Conservation (phyloP, 2,888 invertebrate species). For the Tetramorium bicarinatum region DNA sequence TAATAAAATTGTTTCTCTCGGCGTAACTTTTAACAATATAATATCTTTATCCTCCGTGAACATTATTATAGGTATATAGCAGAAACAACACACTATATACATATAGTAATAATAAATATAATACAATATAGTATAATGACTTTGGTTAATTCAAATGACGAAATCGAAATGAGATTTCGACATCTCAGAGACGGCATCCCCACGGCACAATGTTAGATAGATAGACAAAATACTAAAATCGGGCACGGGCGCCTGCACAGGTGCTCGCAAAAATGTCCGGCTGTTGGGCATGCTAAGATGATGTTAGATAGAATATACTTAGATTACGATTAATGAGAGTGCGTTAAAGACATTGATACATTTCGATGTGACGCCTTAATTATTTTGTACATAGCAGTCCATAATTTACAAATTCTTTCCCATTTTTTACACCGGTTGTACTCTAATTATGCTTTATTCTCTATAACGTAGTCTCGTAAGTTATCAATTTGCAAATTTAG, state of each 20-base stretch:
- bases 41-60: constrained; percentile 15
- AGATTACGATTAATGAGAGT: constrained; percentile 26
- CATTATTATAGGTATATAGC: constrained; percentile 19
- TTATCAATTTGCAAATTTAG: constrained; percentile 7
- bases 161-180: neutral
- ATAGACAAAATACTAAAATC: neutral
- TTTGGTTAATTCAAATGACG: constrained; percentile 13
- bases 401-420: constrained; percentile 39
- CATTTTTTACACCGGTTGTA: constrained; percentile 41
- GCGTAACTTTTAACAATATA: constrained; percentile 21
- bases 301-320: constrained; percentile 32
- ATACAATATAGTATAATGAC: neutral
- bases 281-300: too few relatives aligned
- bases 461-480: constrained; percentile 29
- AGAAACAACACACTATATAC: neutral
- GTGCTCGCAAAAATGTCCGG: too few relatives aligned
- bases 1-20: constrained; percentile 38
- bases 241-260: too few relatives aligned
- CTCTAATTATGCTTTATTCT: constrained; percentile 20
- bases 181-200: neutral
- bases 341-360: constrained; percentile 33
- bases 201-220: constrained; percentile 15
- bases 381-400: constrained; percentile 42
- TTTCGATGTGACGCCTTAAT: constrained; percentile 48
- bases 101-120: constrained; percentile 11